A percentile compares a stretch with the other conserved stretches of the same genome.
Conservation (phyloP, 2,797 vertebrate species). For the Selene dorsalis region DNA sequence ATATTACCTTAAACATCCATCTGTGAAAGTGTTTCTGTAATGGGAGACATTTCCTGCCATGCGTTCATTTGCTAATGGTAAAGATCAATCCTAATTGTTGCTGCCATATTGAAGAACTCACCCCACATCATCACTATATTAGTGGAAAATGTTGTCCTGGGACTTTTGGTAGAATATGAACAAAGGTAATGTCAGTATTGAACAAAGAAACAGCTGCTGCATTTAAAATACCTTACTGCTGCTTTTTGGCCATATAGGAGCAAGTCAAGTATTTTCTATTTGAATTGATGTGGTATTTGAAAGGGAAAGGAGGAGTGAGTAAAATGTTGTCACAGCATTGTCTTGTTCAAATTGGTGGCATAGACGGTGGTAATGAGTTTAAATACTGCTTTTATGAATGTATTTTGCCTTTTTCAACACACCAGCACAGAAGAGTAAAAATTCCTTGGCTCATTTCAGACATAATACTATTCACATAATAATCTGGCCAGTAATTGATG, state of each 20-base stretch:
- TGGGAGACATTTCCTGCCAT: conserved; percentile 26
- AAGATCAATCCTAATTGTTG: conserved; percentile 48
- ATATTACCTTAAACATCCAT: conserved; percentile 10
- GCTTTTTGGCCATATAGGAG: background rate
- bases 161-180: conserved; percentile 25
- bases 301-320: background rate
- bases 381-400: no score
- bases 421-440: no score
- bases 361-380: no score
- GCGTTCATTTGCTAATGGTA: conserved; percentile 30
- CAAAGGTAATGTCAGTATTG: conserved; percentile 1
- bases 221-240: background rate
- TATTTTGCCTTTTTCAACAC: background rate
- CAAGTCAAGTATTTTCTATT: background rate
- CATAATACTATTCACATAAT: background rate
- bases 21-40: background rate
- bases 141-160: conserved; percentile 34
- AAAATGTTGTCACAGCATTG: no score
- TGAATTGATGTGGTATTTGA: background rate
- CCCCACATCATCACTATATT: conserved; percentile 31
- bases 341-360: no score
- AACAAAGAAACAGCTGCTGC: conserved; percentile 1
- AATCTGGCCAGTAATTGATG: background rate
- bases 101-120: conserved; percentile 22
- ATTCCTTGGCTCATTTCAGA: background rate